Base-by-base conservation (phyloP, 2,797 vertebrate species). In the Centroberyx gerrardi region DNA sequence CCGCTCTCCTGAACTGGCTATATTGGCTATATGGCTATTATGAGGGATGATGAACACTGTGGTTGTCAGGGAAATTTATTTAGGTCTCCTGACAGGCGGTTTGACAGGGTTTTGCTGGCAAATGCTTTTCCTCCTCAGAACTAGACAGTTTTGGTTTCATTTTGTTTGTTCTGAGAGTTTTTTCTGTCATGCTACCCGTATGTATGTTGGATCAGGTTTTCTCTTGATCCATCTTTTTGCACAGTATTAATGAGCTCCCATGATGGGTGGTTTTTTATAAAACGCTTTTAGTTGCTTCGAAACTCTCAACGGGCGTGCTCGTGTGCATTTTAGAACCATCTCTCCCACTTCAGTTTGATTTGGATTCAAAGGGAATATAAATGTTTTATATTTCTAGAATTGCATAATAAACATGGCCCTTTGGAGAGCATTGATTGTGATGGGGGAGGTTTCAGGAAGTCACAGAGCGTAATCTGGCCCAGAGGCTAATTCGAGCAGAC, bases 401-500 rank as follows among this genome's bases (percentile, higher is more conserved):
- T 46, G 15, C 44, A 76, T 71, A 3, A 76, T 83, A 62, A 69
- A 86, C 82, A 78, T 42, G 54, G 65, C 67, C 77, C 83, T 88
- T 82, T 70, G 54, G 71, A 59, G 62, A 80, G 69, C 69, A 76
- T 1, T 52, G 65, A 86, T n/a, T 27, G 18, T 18, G 68, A 77
- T 69, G 77, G 78, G 78, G 74, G 81, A 75, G 68, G 80, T 84
- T 82, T 84, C 75, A 73, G 79, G 87, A 90, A 92, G 85, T 92
- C 89, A 92, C 81, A 73, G 74, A 83, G 76, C 5, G 38, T 90
- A 90, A 92, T 87, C 92, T 92, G 84, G 63, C 64, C 90, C 68
- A 18, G 83, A 82, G 52, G 81, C 87, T 94, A 93, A 94, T 93
- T 91, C 91, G 88, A 91, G 88, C 83, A 90, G 92, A 93, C 92